Evolutionary conservation across 2,113 vertebrate genomes (phyloP), one percentile per base, ranked within the genome.

Genomic region (Acanthochromis polyacanthus): DNA sequence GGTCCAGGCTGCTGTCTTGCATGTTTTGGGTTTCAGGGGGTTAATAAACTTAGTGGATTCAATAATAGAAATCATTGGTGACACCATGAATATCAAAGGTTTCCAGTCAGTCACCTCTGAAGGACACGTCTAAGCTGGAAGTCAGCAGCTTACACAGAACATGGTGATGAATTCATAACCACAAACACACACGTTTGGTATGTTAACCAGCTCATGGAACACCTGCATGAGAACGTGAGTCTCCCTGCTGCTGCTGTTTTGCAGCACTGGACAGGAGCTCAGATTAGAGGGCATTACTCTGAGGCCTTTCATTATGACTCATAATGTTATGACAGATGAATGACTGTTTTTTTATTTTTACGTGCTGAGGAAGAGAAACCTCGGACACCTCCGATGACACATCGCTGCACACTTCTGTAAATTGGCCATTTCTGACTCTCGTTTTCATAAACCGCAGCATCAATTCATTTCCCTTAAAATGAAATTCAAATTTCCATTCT

Each of bases 261-360:
- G 32, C 32, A 9, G 32, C 32, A 9, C 32, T 36, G 32, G 32
- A 9, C 32, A 16, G 74, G 36, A 62, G 68, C 64, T 40, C 46
- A 12, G 58, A 80, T 83, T 82, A 83, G 52, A 78, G 58, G 62
- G 75, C 16, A 76, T 82, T 22, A 46, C 53, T 8, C 43, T 0
- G 10, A 17, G 28, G 17, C 66, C 78, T 86, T 22, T 83, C 72
- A 78, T 84, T 78, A 80, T 76, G 68, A 86, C 78, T 78, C 72
- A 78, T 63, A 78, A 63, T 60, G 15, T 14, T 15, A 43, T 43
- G 40, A 43, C 11, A 14, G 14, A 14, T 12, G 14, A 43, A 43
- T 4, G 12, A 43, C 40, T 43, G 40, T 6, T 43, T 14, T 43
- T 52, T 53, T 30, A 64, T 15, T 32, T 64, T 22, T 57, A 57